phyloP scores from a whole-genome alignment of 1,140 invertebrate genomes.

The Lethocerus indicus region DNA sequence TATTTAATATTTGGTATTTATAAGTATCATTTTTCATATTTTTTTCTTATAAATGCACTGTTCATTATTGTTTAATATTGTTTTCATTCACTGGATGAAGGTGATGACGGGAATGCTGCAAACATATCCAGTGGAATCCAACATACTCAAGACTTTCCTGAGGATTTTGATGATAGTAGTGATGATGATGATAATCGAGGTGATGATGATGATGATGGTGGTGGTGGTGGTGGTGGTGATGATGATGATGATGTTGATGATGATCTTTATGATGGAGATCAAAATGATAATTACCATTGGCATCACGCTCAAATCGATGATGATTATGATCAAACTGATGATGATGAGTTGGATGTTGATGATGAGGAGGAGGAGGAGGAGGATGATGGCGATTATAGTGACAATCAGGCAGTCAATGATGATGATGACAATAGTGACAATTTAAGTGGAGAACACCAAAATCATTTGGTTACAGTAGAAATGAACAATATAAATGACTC shows the following conservation, averaged over 20 bases:
- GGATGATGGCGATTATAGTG: background rate
- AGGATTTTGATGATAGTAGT: too few species aligned
- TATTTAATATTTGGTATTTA: background rate
- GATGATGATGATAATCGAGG: background rate
- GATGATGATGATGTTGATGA: background rate
- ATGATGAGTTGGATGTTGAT: background rate
- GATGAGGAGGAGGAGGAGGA: too few species aligned
- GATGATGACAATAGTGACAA: background rate
- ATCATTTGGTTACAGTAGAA: background rate
- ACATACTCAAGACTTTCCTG: too few species aligned
- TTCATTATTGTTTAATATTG: too few species aligned
- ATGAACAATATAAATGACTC: background rate
- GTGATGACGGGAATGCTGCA: too few species aligned
- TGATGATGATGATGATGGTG: conserved; percentile 1
- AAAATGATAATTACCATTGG: background rate
- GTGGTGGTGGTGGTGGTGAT: background rate
- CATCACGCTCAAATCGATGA: background rate
- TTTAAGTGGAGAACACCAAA: background rate
- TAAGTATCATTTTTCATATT: background rate
- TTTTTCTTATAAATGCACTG: background rate
- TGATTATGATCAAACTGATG: background rate
- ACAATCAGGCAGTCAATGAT: background rate
- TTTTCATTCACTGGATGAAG: background rate
- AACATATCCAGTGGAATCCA: conserved; percentile 1
- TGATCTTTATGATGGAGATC: background rate